A percentile compares a stretch with the other conserved stretches of the same genome.
phyloP scores from a whole-genome alignment of 2,797 vertebrate genomes.

The Cuniculus paca region DNA sequence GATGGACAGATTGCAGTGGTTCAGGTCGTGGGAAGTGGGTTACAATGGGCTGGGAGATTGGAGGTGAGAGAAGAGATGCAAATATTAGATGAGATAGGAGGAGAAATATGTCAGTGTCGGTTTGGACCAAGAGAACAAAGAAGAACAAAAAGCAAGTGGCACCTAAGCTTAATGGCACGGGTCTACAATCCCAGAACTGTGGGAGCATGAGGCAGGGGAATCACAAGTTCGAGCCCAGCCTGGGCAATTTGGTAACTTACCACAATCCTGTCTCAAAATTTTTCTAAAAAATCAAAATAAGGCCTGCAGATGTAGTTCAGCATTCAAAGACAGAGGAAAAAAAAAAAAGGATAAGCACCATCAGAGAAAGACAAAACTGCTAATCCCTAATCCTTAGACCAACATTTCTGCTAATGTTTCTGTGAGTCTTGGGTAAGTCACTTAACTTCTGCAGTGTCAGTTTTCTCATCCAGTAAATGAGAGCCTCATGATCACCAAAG shows the following conservation, averaged over 20 bases:
- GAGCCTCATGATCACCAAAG: neutral
- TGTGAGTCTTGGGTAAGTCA: neutral
- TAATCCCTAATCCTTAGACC: neutral
- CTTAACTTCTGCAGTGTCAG: neutral
- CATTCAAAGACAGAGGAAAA: neutral
- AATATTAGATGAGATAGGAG: neutral
- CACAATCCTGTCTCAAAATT: neutral
- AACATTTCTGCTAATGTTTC: neutral
- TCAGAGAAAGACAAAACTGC: neutral
- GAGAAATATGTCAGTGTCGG: neutral
- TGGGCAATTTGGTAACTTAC: neutral
- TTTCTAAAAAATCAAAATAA: neutral
- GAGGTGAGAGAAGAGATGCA: neutral
- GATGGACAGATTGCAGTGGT: neutral
- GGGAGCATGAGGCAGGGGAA: neutral
- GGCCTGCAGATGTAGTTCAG: neutral
- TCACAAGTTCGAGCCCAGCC: neutral
- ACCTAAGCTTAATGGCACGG: neutral
- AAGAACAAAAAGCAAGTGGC: neutral
- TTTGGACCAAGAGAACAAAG: neutral
- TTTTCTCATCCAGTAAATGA: conserved; percentile 31
- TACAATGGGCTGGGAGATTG: neutral
- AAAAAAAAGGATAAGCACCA: neutral
- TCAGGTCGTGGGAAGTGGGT: neutral
- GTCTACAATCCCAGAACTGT: neutral